These are phyloP conservation scores for Chironomus striatipennis DNA, from an alignment of 1,140 invertebrate species.

Conservation along the genomic window DNA sequence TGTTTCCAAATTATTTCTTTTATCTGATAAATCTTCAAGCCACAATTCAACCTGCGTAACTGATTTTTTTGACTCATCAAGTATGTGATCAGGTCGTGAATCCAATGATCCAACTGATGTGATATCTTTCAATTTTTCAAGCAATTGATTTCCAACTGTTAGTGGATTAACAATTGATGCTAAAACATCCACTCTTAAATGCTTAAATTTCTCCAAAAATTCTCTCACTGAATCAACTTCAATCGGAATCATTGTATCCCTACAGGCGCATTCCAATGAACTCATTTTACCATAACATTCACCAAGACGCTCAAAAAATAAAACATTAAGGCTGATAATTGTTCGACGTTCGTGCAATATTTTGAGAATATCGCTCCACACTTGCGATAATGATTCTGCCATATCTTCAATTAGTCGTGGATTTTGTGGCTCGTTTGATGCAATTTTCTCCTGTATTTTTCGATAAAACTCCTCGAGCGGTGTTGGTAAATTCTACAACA, in stretches of 20 bases:
- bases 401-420: constrained; percentile 81
- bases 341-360: constrained; percentile 68
- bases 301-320: constrained; percentile 60
- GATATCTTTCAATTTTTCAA: constrained; percentile 60
- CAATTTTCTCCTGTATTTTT: constrained; percentile 69
- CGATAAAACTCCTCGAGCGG: constrained; percentile 82
- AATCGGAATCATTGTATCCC: constrained; percentile 52
- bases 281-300: constrained; percentile 62
- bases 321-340: constrained; percentile 65
- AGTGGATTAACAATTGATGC: constrained; percentile 67
- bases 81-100: constrained; percentile 62
- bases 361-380: constrained; percentile 80
- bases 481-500: constrained; percentile 75
- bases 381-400: constrained; percentile 78
- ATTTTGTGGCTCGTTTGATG: constrained; percentile 65
- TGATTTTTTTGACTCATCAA: constrained; percentile 51
- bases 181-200: constrained; percentile 57
- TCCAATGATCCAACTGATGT: constrained; percentile 58
- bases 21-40: constrained; percentile 68
- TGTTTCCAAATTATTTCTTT: constrained; percentile 60
- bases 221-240: constrained; percentile 59
- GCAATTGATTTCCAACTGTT: constrained; percentile 65
- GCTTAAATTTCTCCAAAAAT: constrained; percentile 53
- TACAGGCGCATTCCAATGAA: constrained; percentile 56
- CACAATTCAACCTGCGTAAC: constrained; percentile 63